These are phyloP conservation scores for Pituophis catenifer DNA, from an alignment of 2,113 vertebrate species.

Conservation along the genomic window DNA sequence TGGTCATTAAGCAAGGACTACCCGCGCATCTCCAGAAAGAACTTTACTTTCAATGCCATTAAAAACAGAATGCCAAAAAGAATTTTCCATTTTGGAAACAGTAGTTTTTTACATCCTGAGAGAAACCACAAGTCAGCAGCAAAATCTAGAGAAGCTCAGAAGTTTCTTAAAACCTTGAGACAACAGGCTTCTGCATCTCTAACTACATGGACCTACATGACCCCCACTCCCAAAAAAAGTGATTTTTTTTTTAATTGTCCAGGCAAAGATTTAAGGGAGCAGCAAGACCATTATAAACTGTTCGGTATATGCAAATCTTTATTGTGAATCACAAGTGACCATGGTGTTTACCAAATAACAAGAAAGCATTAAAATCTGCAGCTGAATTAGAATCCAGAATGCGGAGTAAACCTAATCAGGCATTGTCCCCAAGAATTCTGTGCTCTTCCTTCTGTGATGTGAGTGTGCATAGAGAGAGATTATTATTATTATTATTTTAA, in stretches of 20 bases:
- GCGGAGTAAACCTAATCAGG: background rate
- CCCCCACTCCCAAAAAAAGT: background rate
- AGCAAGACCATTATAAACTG: background rate
- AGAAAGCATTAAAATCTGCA: slow-evolving; percentile 1
- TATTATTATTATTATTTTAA: background rate
- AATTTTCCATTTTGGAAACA: background rate
- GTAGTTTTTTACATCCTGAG: background rate
- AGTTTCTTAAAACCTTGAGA: background rate
- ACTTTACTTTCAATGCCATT: background rate
- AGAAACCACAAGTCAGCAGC: background rate
- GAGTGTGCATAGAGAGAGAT: background rate
- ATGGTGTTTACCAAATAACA: background rate
- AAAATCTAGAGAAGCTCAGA: background rate
- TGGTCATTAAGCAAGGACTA: background rate
- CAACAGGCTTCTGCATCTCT: background rate
- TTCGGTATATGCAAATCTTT: background rate
- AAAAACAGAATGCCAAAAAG: background rate
- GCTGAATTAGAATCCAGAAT: background rate
- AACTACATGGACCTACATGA: too few species aligned
- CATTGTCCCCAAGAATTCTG: background rate
- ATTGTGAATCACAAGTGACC: background rate
- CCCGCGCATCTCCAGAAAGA: background rate
- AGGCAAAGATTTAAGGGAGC: background rate
- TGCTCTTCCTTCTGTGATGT: background rate
- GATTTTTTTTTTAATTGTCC: background rate